Evolutionary conservation across 37 sponge, comb jelly and placozoan species (phyloP).

Genomic region (Diacarnus erythraeanus): DNA sequence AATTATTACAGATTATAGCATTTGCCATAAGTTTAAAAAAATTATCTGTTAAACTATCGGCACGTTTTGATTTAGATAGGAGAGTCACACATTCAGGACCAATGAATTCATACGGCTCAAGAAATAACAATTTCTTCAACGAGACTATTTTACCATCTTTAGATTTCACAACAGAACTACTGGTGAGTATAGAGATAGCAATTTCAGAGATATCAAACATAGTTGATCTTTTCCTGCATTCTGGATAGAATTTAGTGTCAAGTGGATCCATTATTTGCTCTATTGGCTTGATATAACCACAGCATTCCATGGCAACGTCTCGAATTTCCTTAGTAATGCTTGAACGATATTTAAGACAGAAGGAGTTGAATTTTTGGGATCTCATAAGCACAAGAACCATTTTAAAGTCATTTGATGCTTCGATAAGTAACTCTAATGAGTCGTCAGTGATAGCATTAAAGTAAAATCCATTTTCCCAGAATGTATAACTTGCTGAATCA

Average conservation of each 20-base stretch:
- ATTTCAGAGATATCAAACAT: neutral
- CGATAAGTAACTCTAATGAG: neutral
- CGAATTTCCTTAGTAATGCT: neutral
- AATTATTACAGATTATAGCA: neutral
- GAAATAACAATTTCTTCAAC: neutral
- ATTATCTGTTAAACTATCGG: neutral
- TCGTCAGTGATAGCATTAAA: neutral
- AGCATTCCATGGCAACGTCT: neutral
- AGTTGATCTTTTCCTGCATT: neutral
- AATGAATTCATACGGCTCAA: neutral
- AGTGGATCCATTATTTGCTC: conserved; percentile 16
- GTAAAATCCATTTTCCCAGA: neutral
- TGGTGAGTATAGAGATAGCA: neutral
- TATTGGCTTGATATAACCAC: too few relatives aligned
- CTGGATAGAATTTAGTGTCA: conserved; percentile 3
- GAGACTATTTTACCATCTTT: neutral
- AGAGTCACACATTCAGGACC: neutral
- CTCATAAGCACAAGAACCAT: neutral
- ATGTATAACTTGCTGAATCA: neutral
- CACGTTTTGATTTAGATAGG: neutral
- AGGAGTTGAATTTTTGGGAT: neutral
- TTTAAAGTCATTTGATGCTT: neutral
- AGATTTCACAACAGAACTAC: neutral
- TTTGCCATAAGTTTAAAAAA: neutral
- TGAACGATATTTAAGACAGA: conserved; percentile 4